These are phyloP conservation scores for Megalurothrips usitatus DNA, from an alignment of 2,888 invertebrate species.

Conservation along the genomic window DNA sequence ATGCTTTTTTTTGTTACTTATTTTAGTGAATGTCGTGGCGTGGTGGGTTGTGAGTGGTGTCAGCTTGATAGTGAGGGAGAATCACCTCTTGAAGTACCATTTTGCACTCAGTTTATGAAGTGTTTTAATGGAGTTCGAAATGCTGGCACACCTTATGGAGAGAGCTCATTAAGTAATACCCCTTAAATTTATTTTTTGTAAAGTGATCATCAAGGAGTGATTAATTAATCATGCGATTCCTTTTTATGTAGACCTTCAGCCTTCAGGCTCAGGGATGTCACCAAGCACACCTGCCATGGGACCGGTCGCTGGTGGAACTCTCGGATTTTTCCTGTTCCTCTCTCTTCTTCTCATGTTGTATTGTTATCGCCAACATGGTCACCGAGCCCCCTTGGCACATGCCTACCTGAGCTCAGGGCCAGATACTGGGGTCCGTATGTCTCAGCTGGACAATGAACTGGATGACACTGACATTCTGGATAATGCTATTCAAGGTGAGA, in stretches of 20 bases:
- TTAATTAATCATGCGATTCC: too few species aligned
- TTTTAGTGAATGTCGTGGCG: slow-evolving; percentile 54
- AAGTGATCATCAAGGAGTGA: not conserved
- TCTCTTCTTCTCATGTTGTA: slow-evolving; percentile 50
- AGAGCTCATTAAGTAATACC: slow-evolving; percentile 54
- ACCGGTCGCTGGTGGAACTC: slow-evolving; percentile 51
- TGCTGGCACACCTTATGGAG: slow-evolving; percentile 76
- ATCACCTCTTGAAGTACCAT: slow-evolving; percentile 62
- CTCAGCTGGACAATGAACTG: slow-evolving; percentile 44
- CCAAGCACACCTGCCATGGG: slow-evolving; percentile 1
- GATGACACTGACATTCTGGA: not conserved
- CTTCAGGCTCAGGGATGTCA: not conserved
- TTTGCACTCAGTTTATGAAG: slow-evolving; percentile 72
- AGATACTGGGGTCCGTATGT: slow-evolving; percentile 44
- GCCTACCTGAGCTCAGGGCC: slow-evolving; percentile 32
- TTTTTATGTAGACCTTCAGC: not conserved
- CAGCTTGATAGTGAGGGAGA: slow-evolving; percentile 70
- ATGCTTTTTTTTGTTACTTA: not conserved
- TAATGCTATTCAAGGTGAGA: not conserved
- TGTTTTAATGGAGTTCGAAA: slow-evolving; percentile 86
- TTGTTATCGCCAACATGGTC: slow-evolving; percentile 49
- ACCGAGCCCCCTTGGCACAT: slow-evolving; percentile 29
- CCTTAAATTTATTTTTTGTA: not conserved
- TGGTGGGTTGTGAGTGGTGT: slow-evolving; percentile 91
- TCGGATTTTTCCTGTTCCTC: slow-evolving; percentile 47